Conservation (phyloP, 2,113 vertebrate species). For the Semnopithecus entellus region DNA sequence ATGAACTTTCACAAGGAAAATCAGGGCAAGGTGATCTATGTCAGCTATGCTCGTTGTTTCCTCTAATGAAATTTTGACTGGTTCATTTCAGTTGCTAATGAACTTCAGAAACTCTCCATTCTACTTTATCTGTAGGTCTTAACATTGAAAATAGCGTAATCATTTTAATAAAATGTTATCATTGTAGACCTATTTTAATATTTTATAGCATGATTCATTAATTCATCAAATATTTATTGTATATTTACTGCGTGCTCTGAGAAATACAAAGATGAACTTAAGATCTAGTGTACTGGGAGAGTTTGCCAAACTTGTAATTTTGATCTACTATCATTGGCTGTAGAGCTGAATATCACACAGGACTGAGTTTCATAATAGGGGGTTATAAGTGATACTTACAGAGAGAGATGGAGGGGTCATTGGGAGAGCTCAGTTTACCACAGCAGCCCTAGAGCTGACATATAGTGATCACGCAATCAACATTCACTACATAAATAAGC, state of each 20-base stretch:
- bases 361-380: background rate
- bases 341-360: background rate
- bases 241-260: background rate
- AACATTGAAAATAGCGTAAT: background rate
- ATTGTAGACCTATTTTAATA: background rate
- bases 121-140: background rate
- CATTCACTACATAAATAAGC: background rate
- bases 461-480: background rate
- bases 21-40: background rate
- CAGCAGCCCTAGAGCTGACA: background rate
- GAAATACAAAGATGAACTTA: background rate
- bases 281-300: background rate
- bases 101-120: background rate
- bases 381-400: rapidly evolving
- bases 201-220: background rate
- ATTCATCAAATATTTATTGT: background rate
- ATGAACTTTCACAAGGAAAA: background rate
- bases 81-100: background rate
- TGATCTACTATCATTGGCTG: background rate
- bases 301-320: background rate
- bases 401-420: rapidly evolving
- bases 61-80: background rate
- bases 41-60: background rate
- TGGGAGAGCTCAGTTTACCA: no score
- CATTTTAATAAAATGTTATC: background rate